These are phyloP conservation scores for Abscondita cerata DNA, from an alignment of 2,888 invertebrate genomes.

Conservation along the genomic window DNA sequence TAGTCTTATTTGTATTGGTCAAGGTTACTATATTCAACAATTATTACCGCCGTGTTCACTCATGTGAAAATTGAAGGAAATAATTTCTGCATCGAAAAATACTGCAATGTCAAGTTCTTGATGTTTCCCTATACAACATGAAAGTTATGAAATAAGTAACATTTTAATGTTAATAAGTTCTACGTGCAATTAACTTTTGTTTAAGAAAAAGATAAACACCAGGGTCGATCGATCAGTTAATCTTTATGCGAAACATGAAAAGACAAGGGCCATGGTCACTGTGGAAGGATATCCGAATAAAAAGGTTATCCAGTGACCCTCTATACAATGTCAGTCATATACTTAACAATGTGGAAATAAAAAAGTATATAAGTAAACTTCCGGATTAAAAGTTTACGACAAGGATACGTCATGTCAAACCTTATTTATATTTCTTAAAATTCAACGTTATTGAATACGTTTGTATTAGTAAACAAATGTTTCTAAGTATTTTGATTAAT, in stretches of 20 bases:
- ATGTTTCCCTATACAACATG: too few relatives aligned
- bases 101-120: constrained; percentile 21
- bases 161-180: too few relatives aligned
- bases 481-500: too few relatives aligned
- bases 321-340: constrained; percentile 34
- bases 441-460: too few relatives aligned
- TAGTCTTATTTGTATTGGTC: constrained; percentile 8
- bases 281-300: constrained; percentile 40
- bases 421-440: too few relatives aligned
- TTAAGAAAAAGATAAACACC: neutral
- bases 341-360: neutral
- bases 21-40: constrained; percentile 22
- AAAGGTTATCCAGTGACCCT: constrained; percentile 40
- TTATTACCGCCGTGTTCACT: constrained; percentile 25
- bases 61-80: constrained; percentile 25
- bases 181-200: neutral
- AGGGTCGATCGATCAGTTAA: constrained; percentile 7
- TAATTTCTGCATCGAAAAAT: constrained; percentile 8
- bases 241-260: constrained; percentile 14
- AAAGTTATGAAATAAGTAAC: too few relatives aligned
- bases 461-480: too few relatives aligned
- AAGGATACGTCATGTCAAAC: neutral
- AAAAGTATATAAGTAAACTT: neutral
- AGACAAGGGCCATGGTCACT: constrained; percentile 28
- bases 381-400: constrained; percentile 9